Base-by-base conservation (phyloP, 2,888 invertebrate genomes). In the Schizaphis graminum region DNA sequence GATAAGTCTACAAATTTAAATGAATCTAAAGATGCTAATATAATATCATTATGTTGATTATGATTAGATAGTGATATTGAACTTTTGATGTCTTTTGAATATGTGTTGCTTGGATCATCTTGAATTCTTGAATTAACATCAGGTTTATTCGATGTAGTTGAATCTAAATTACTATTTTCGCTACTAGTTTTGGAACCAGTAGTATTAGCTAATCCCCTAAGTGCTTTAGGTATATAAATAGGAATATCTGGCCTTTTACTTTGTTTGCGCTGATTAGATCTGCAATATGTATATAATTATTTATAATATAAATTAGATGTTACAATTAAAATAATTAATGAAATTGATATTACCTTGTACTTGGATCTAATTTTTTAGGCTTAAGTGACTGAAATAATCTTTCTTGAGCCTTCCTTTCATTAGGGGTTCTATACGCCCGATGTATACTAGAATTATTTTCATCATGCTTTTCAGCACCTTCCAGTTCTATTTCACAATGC, bases 171-270 rank as follows among this genome's bases (percentile, higher is more conserved):
- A 77, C n/a, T 56, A 77, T 1, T 53, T 77, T 77, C 21, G 44
- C 97, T 96, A 95, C 98, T 94, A n/a, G 91, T 89, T 53, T 94
- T 94, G 61, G 53, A 57, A 35, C 8, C 85, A 13, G 90, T 92
- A 61, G 61, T 93, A 56, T 44, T 77, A 53, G 88, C 41, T 44
- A 67, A 91, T 13, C 21, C 86, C 8, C 94, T 57, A 21, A 44
- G 86, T 53, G 90, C 90, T 86, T 87, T 91, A 35, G 94, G 94
- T 53, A 94, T 26, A 94, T 94, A 94, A 67, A 94, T 94, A 41
- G 94, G 94, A 28, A 94, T 94, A 94, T 94, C 94, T 67, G 94
- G 94, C 87, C 94, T 90, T 91, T 87, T 93, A 77, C 13, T 28
- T 77, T n/a, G 49, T 89, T 89, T 94, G 26, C 86, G 90, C 13